A percentile compares a stretch with the other conserved stretches of the same genome.
Evolutionary conservation across 1,140 invertebrate species (phyloP).

Genomic region (Prorops nasuta): DNA sequence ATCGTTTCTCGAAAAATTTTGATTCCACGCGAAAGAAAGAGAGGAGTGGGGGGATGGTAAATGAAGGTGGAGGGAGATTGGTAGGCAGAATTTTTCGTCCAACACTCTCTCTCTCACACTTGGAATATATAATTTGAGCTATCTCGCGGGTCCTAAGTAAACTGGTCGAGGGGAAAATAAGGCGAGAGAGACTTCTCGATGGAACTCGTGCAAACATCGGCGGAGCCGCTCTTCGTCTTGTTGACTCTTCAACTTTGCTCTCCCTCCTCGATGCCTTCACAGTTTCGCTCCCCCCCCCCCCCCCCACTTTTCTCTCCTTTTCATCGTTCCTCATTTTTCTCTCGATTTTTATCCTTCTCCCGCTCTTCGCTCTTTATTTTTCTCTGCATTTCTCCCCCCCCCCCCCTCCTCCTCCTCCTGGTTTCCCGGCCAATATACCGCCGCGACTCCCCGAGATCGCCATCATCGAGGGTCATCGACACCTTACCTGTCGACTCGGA

Average conservation of each 20-base stretch:
- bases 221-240: slow-evolving; percentile 26
- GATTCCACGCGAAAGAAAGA: no score
- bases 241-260: slow-evolving; percentile 50
- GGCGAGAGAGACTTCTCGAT: slow-evolving; percentile 43
- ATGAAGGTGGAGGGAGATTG: neutral
- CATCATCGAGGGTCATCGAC: slow-evolving; percentile 27
- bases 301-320: neutral
- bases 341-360: slow-evolving; percentile 5
- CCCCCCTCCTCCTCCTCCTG: neutral
- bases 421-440: slow-evolving; percentile 4
- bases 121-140: slow-evolving; percentile 41
- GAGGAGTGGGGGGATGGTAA: no score
- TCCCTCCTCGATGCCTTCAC: slow-evolving; percentile 15
- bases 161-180: slow-evolving; percentile 32
- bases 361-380: slow-evolving; percentile 2
- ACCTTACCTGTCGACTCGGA: slow-evolving; percentile 25
- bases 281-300: neutral
- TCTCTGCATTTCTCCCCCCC: slow-evolving; percentile 9
- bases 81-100: neutral
- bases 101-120: neutral
- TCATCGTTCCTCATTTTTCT: slow-evolving; percentile 2
- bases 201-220: slow-evolving; percentile 46
- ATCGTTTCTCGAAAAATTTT: no score
- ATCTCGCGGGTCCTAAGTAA: slow-evolving; percentile 43
- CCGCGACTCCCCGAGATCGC: slow-evolving; percentile 20